Evolutionary conservation across 2,888 invertebrate genomes (phyloP).

Genomic region (Dicranocentrus wangi): DNA sequence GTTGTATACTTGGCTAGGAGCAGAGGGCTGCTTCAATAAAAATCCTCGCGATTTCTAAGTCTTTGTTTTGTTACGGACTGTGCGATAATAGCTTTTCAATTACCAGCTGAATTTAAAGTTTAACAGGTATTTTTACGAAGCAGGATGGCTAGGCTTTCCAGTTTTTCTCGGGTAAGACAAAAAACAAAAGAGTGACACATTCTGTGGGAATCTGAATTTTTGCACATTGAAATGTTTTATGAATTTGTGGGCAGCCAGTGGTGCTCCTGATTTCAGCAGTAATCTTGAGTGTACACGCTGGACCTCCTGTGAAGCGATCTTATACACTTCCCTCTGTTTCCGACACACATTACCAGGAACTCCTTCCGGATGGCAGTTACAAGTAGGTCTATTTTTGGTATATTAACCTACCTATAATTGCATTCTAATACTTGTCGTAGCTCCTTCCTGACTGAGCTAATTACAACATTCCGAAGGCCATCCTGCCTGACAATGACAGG

Average conservation of each 20-base stretch:
- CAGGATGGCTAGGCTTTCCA: conserved; percentile 46
- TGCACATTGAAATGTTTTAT: conserved; percentile 7
- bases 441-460: too few species aligned
- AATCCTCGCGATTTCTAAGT: background rate
- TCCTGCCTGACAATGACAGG: too few species aligned
- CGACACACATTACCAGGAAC: conserved; percentile 71
- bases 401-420: too few species aligned
- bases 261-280: conserved; percentile 51
- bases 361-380: conserved; percentile 71
- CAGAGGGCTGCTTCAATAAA: conserved; percentile 30
- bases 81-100: too few species aligned
- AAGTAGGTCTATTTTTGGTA: too few species aligned
- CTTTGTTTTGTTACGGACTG: too few species aligned
- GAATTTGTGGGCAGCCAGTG: conserved; percentile 31
- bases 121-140: background rate
- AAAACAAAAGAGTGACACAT: too few species aligned
- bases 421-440: background rate
- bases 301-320: conserved; percentile 60
- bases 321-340: conserved; percentile 72
- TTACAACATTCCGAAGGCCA: too few species aligned
- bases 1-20: conserved; percentile 36
- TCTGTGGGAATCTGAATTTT: too few species aligned
- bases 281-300: conserved; percentile 55
- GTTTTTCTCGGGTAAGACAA: conserved; percentile 12
- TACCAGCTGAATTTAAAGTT: too few species aligned